Percentiles rank a stretch among this genome's conserved stretches.
These are phyloP conservation scores for Cremastinae sp. DNA, from an alignment of 2,888 invertebrate genomes.

Conservation along the genomic window DNA sequence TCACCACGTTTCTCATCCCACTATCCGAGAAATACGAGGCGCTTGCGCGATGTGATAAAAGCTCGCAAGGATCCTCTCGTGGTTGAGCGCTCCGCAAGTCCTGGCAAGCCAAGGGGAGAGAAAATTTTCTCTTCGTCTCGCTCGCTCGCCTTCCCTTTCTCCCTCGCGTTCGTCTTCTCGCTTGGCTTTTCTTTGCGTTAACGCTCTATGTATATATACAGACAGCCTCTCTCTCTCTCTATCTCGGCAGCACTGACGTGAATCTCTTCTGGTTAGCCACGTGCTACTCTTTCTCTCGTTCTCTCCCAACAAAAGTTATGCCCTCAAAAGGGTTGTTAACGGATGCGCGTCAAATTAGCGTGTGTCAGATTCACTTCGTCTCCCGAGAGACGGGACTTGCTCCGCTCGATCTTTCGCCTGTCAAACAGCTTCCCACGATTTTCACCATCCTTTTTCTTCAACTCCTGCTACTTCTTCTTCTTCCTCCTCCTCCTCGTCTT, in stretches of 20 bases:
- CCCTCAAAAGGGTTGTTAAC: constrained; percentile 78
- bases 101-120: constrained; percentile 50
- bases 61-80: constrained; percentile 36
- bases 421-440: constrained; percentile 7
- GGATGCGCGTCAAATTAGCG: constrained; percentile 75
- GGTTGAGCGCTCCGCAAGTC: constrained; percentile 59
- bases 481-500: no score
- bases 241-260: constrained; percentile 12
- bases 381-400: constrained; percentile 55
- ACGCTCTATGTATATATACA: constrained; percentile 1
- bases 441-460: constrained; percentile 8
- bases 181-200: constrained; percentile 9
- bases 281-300: constrained; percentile 45
- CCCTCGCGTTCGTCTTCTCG: constrained; percentile 16
- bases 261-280: constrained; percentile 46
- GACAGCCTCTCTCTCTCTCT: constrained; percentile 1
- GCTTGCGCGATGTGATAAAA: constrained; percentile 56
- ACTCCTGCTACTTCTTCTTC: constrained; percentile 16
- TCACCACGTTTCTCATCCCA: constrained; percentile 64
- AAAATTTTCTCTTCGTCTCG: constrained; percentile 1
- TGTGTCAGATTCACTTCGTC: constrained; percentile 57
- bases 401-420: constrained; percentile 20
- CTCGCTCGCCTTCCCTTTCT: constrained; percentile 1
- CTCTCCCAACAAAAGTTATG: constrained; percentile 72
- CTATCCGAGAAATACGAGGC: constrained; percentile 40